A percentile compares a stretch with the other conserved stretches of the same genome.
phyloP scores from a whole-genome alignment of 30 jellyfish, hydroid and myxozoan species.

The Aurelia sp. region DNA sequence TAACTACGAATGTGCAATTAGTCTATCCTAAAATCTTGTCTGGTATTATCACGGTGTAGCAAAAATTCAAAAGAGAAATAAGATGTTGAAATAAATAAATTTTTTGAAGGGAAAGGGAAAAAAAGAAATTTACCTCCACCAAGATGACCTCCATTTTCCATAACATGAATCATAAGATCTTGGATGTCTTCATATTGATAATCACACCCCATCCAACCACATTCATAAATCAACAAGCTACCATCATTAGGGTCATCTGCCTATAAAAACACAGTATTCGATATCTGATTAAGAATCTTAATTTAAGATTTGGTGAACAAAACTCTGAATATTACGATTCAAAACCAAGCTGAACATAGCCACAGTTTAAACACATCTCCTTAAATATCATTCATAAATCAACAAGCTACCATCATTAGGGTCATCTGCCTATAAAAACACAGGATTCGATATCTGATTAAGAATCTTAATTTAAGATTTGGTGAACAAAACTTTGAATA shows the following conservation, averaged over 20 bases:
- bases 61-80: no score
- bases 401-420: conserved; percentile 76
- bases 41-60: no score
- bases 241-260: conserved; percentile 76
- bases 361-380: conserved; percentile 69
- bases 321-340: no score
- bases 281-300: no score
- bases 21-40: no score
- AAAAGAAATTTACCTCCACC: conserved; percentile 66
- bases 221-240: conserved; percentile 82
- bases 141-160: conserved; percentile 97
- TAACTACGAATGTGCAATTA: no score
- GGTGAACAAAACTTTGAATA: no score
- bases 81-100: no score
- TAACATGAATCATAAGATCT: conserved; percentile 94
- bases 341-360: no score
- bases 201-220: conserved; percentile 95
- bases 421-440: conserved; percentile 46
- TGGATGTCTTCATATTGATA: conserved; percentile 92
- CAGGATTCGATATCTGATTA: neutral
- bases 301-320: no score
- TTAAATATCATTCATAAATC: conserved; percentile 93
- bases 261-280: conserved; percentile 10
- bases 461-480: no score
- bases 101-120: no score